A percentile compares a stretch with the other conserved stretches of the same genome.
phyloP scores from a whole-genome alignment of 1,140 invertebrate species.

The Brachionus plicatilis region DNA sequence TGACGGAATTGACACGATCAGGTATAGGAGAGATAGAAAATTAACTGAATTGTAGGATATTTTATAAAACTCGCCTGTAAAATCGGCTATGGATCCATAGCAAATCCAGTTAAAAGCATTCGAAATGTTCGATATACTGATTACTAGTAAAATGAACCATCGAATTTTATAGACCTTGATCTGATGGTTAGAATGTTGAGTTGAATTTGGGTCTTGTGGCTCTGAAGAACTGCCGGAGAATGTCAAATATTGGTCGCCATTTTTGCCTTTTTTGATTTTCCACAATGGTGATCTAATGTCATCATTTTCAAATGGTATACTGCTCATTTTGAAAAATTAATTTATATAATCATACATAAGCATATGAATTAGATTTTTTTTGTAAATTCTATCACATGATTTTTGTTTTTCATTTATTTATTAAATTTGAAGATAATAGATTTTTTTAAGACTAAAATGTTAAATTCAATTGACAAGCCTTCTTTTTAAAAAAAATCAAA shows the following conservation, averaged over 20 bases:
- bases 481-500: too few species aligned
- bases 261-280: slow-evolving; percentile 29
- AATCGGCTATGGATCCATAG: slow-evolving; percentile 57
- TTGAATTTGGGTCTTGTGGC: background rate
- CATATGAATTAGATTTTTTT: background rate
- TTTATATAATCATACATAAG: background rate
- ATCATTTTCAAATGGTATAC: background rate
- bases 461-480: too few species aligned
- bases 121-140: slow-evolving; percentile 54
- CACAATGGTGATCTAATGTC: background rate
- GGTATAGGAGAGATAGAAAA: slow-evolving; percentile 56
- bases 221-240: background rate
- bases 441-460: background rate
- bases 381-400: background rate
- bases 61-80: slow-evolving; percentile 52
- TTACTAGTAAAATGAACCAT: slow-evolving; percentile 55
- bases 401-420: background rate
- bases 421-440: background rate
- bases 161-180: slow-evolving; percentile 50
- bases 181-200: background rate
- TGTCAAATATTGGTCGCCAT: slow-evolving; percentile 33
- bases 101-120: slow-evolving; percentile 59
- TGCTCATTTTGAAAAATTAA: slow-evolving; percentile 10
- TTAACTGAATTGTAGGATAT: slow-evolving; percentile 51
- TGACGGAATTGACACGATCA: slow-evolving; percentile 55